Conservation (phyloP, 2,797 vertebrate species). For the Lepus oiostolus region DNA sequence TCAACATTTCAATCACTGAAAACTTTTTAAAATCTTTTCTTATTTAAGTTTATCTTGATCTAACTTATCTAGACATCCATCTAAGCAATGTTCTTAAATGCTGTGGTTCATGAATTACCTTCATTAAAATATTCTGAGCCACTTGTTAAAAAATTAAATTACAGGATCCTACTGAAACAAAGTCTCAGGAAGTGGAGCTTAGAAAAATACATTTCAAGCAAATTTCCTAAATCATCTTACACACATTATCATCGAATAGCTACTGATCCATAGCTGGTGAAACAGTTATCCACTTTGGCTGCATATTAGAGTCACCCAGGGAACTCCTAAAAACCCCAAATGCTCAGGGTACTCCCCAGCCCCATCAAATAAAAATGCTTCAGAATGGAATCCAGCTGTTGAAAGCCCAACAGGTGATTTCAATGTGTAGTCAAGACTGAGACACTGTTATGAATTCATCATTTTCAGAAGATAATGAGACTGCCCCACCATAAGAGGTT, state of each 20-base stretch:
- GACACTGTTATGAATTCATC: neutral
- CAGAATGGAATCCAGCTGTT: neutral
- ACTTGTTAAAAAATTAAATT: neutral
- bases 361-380: neutral
- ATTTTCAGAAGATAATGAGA: neutral
- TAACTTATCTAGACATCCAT: neutral
- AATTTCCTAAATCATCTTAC: neutral
- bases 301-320: neutral
- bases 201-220: slow-evolving; percentile 8
- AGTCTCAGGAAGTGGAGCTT: neutral
- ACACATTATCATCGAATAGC: neutral
- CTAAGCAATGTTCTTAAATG: slow-evolving; percentile 1
- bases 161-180: neutral
- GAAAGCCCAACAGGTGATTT: neutral
- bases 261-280: neutral
- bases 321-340: slow-evolving; percentile 5
- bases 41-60: neutral
- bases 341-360: neutral
- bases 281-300: neutral
- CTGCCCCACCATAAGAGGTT: neutral
- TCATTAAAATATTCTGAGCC: neutral
- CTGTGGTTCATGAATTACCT: neutral
- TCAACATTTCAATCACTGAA: neutral
- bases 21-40: slow-evolving; percentile 32
- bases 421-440: neutral